Percentiles rank a stretch among this genome's conserved stretches.
Evolutionary conservation across 2,888 invertebrate species (phyloP).

Genomic region (Eilema caniola): DNA sequence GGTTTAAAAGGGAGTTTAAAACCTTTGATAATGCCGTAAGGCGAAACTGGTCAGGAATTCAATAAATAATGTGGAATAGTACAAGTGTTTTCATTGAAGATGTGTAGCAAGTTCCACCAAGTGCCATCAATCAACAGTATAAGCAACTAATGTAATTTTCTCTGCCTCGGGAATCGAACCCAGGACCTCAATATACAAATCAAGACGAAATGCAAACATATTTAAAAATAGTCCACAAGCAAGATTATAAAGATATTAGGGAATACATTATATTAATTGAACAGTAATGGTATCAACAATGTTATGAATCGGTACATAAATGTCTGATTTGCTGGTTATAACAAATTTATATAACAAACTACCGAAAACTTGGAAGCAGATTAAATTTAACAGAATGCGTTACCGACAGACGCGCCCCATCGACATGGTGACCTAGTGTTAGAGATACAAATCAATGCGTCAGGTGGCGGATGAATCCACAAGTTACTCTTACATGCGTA

Average conservation of each 20-base stretch:
- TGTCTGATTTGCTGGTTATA: background rate
- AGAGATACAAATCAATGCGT: conserved; percentile 72
- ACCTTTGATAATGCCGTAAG: too few relatives aligned
- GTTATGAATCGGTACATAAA: background rate
- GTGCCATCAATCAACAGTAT: too few relatives aligned
- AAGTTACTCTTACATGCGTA: conserved; percentile 43
- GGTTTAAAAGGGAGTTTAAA: too few relatives aligned
- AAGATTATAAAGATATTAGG: background rate
- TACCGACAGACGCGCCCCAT: conserved; percentile 28
- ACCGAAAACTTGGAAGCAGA: background rate
- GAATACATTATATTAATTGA: background rate
- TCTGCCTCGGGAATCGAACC: too few relatives aligned
- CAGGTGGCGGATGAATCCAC: conserved; percentile 63
- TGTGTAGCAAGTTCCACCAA: too few relatives aligned
- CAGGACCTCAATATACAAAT: too few relatives aligned
- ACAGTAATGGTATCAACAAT: background rate
- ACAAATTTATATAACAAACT: background rate
- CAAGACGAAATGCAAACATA: too few relatives aligned
- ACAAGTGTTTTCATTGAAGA: too few relatives aligned
- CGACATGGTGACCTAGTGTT: conserved; percentile 74
- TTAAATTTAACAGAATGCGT: conserved; percentile 6
- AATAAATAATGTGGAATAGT: too few relatives aligned
- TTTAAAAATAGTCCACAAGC: background rate
- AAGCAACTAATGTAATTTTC: background rate
- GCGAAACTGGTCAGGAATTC: too few relatives aligned